A percentile compares a stretch with the other conserved stretches of the same genome.
These are phyloP conservation scores for Macrochelys suwanniensis DNA, from an alignment of 2,797 vertebrate species.

Conservation along the genomic window DNA sequence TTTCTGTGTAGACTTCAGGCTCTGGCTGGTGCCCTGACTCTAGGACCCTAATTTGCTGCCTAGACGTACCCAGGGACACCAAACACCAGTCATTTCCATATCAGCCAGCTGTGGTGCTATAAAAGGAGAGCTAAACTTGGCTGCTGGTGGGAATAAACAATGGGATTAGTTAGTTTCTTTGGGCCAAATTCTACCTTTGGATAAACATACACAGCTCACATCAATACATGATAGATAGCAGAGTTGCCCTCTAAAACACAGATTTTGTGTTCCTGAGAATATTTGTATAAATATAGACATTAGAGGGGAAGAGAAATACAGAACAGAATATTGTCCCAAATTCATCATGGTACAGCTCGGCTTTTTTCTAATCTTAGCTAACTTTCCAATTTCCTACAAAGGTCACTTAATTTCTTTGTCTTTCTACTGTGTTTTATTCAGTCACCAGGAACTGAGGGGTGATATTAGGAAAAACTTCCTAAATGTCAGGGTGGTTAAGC, in stretches of 20 bases:
- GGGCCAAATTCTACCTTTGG: accelerated
- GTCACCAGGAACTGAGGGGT: neutral
- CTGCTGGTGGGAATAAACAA: neutral
- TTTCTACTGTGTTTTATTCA: neutral
- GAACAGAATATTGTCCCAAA: neutral
- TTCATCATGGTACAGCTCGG: neutral
- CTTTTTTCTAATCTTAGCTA: neutral
- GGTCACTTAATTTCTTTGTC: neutral
- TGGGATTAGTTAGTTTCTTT: neutral
- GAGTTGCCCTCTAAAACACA: neutral
- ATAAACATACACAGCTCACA: neutral
- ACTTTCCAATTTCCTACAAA: slow-evolving; percentile 34
- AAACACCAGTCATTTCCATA: neutral
- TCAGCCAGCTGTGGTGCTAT: neutral
- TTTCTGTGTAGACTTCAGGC: neutral
- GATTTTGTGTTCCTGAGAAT: neutral
- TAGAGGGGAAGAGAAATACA: neutral
- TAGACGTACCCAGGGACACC: neutral
- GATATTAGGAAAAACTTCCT: too few species aligned
- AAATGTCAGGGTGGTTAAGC: too few species aligned
- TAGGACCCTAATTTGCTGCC: neutral
- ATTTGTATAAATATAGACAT: neutral
- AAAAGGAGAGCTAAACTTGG: neutral
- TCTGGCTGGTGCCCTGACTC: neutral
- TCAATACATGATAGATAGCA: neutral